These are phyloP conservation scores for Calypte anna DNA, from an alignment of 2,113 vertebrate genomes.

Conservation along the genomic window DNA sequence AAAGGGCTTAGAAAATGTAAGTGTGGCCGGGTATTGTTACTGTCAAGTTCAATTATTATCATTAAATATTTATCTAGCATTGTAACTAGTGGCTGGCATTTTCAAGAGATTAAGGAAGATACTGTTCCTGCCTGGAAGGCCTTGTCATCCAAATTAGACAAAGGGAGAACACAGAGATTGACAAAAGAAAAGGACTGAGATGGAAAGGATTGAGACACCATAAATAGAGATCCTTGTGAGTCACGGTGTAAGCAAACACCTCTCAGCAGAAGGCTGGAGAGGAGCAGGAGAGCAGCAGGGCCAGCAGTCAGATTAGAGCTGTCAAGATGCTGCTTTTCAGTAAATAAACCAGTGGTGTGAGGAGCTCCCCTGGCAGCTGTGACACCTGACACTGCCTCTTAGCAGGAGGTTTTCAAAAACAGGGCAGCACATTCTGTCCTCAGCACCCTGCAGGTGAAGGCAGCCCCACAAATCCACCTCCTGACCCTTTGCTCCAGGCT, in stretches of 20 bases:
- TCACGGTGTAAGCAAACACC: not conserved
- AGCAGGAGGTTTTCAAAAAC: fast-evolving
- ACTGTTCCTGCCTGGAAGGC: constrained; percentile 32
- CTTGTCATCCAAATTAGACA: not conserved
- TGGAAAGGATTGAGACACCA: not conserved
- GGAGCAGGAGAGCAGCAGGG: not conserved
- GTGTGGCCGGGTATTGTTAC: constrained; percentile 7
- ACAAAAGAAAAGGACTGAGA: not conserved
- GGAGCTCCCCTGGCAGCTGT: not conserved
- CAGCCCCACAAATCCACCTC: not conserved
- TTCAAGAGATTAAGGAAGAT: constrained; percentile 28
- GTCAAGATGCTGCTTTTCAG: not conserved
- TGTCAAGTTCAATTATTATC: constrained; percentile 43
- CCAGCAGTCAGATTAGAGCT: not conserved
- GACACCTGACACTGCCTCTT: not conserved
- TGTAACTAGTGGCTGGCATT: not conserved
- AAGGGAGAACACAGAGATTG: not conserved
- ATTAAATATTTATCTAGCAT: constrained; percentile 34
- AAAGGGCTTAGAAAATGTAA: constrained; percentile 38
- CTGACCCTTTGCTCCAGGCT: not conserved
- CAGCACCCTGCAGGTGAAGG: fast-evolving
- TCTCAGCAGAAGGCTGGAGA: not conserved
- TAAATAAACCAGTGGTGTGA: fast-evolving
- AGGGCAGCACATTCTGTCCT: not conserved
- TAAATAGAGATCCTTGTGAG: not conserved